Percentiles rank a stretch among this genome's conserved stretches.
Conservation (phyloP, 2,113 vertebrate species). For the Zeus faber region DNA sequence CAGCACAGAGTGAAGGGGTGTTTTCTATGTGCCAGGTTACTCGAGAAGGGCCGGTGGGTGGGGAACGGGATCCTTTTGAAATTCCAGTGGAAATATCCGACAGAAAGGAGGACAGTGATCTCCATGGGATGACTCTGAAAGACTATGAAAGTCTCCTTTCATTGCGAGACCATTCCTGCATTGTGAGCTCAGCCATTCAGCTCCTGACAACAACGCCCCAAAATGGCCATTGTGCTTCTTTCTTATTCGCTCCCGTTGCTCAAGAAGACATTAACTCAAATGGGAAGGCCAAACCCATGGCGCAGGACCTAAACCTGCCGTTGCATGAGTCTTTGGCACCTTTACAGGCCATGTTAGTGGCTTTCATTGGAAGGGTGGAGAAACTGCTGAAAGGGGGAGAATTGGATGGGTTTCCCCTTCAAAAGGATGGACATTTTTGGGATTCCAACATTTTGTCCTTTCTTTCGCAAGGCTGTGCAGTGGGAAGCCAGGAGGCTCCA, state of each 20-base stretch:
- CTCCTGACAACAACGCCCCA: conserved; percentile 77
- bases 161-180: conserved; percentile 82
- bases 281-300: conserved; percentile 65
- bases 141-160: conserved; percentile 79
- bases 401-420: conserved; percentile 68
- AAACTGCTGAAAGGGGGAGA: conserved; percentile 76
- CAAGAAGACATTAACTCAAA: conserved; percentile 60
- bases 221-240: conserved; percentile 46
- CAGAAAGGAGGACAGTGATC: background rate
- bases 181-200: conserved; percentile 86
- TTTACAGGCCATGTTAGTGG: conserved; percentile 83
- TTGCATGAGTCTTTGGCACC: conserved; percentile 81
- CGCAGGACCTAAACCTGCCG: conserved; percentile 50
- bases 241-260: too few relatives aligned
- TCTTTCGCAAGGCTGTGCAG: conserved; percentile 38
- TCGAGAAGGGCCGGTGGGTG: conserved; percentile 67
- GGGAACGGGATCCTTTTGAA: conserved; percentile 62
- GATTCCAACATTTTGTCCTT: conserved; percentile 69
- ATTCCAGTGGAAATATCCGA: conserved; percentile 48
- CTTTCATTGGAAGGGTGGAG: conserved; percentile 84
- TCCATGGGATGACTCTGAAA: conserved; percentile 66
- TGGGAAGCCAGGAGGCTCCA: conserved; percentile 63
- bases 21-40: conserved; percentile 43
- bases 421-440: conserved; percentile 31
- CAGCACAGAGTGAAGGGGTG: conserved; percentile 64